phyloP scores from a whole-genome alignment of 1,140 invertebrate genomes.

The Pogonus chalceus region DNA sequence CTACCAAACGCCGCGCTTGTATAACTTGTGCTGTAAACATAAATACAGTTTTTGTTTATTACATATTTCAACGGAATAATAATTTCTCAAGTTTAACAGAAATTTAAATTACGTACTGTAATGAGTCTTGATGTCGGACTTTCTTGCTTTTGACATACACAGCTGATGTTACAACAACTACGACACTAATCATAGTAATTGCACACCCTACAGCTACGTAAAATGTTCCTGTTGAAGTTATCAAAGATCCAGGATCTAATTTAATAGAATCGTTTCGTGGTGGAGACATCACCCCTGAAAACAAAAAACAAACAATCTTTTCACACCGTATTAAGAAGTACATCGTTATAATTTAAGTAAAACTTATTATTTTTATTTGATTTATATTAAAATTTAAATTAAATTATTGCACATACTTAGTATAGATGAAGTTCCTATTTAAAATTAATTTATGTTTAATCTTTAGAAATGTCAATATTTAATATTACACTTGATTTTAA shows the following conservation, averaged over 20 bases:
- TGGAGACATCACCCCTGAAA: conserved; percentile 42
- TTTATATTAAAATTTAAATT: too few species aligned
- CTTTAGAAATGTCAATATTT: too few species aligned
- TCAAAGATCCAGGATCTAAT: conserved; percentile 48
- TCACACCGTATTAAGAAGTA: too few species aligned
- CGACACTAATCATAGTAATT: conserved; percentile 59
- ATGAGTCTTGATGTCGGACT: conserved; percentile 58
- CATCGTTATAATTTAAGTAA: too few species aligned
- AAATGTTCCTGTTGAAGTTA: conserved; percentile 55
- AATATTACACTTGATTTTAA: too few species aligned
- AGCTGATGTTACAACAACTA: conserved; percentile 59
- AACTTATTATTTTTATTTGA: too few species aligned
- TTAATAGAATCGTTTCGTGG: conserved; percentile 51
- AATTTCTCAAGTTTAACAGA: too few species aligned
- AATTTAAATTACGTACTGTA: conserved; percentile 49
- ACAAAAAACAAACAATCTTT: too few species aligned
- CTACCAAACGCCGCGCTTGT: conserved; percentile 58
- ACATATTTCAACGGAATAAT: not conserved
- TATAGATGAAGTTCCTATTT: too few species aligned
- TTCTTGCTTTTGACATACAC: conserved; percentile 72
- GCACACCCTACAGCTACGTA: conserved; percentile 74
- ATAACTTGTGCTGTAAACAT: conserved; percentile 47
- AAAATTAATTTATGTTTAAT: too few species aligned
- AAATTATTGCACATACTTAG: too few species aligned
- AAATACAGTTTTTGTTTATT: conserved; percentile 16